Evolutionary conservation across 2,888 invertebrate genomes (phyloP).

Genomic region (Drosophila meridionalis): DNA sequence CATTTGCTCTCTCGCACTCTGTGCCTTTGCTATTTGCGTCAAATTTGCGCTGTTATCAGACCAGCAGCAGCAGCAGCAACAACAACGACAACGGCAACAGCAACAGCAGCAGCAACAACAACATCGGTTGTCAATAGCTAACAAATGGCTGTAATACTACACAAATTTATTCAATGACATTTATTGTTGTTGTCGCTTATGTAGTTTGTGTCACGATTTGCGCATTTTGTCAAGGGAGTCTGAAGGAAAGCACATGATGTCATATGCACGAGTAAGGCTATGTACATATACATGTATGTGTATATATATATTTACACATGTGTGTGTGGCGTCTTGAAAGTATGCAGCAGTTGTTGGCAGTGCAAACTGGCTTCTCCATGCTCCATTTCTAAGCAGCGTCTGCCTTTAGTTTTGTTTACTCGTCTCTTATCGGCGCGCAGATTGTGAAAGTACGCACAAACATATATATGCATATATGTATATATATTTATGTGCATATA

Average conservation of each 20-base stretch:
- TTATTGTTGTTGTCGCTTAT: constrained; percentile 60
- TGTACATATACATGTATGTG: not conserved
- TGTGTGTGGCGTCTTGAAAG: constrained; percentile 34
- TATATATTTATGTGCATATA: not conserved
- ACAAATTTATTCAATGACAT: constrained; percentile 71
- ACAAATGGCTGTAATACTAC: constrained; percentile 63
- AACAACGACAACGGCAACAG: constrained; percentile 25
- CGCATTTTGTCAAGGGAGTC: constrained; percentile 51
- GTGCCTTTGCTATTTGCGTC: constrained; percentile 42
- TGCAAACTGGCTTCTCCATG: constrained; percentile 23
- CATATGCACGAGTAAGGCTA: constrained; percentile 33
- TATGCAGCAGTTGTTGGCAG: constrained; percentile 58
- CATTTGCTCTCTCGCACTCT: constrained; percentile 47
- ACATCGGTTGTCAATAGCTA: constrained; percentile 50
- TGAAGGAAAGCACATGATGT: constrained; percentile 59
- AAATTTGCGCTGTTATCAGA: constrained; percentile 71
- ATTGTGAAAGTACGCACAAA: constrained; percentile 7
- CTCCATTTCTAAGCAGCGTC: constrained; percentile 15
- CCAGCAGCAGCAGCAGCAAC: constrained; percentile 40
- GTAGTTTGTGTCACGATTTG: constrained; percentile 62
- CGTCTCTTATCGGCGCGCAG: constrained; percentile 42
- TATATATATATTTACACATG: not conserved
- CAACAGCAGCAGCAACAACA: constrained; percentile 21
- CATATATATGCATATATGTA: not conserved
- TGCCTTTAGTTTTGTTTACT: constrained; percentile 26